A percentile compares a stretch with the other conserved stretches of the same genome.
phyloP scores from a whole-genome alignment of 2,113 vertebrate species.

The Scomber scombrus region DNA sequence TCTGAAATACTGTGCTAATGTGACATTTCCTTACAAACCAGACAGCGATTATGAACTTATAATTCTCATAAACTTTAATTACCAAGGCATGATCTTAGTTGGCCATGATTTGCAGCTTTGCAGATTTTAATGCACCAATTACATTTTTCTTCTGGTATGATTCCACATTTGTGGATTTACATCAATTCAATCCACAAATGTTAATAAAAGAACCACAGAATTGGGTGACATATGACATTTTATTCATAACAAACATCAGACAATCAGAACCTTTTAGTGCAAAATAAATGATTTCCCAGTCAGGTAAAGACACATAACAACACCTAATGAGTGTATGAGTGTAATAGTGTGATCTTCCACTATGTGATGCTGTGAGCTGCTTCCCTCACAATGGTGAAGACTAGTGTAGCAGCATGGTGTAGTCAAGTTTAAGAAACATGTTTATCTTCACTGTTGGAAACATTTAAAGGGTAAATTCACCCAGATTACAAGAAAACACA shows the following conservation, averaged over 20 bases:
- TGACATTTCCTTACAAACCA: background rate
- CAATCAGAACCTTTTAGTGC: conserved; percentile 19
- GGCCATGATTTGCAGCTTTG: background rate
- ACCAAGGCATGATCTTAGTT: rapidly evolving
- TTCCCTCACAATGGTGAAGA: background rate
- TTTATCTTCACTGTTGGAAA: background rate
- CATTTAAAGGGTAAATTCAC: background rate
- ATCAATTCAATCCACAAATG: background rate
- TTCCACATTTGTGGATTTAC: background rate
- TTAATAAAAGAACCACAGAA: background rate
- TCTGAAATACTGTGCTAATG: background rate
- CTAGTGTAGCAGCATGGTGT: background rate
- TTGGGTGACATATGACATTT: background rate
- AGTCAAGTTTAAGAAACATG: background rate
- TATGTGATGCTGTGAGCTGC: background rate
- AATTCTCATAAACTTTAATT: conserved; percentile 4
- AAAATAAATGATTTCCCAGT: background rate
- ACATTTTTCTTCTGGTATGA: background rate
- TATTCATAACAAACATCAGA: conserved; percentile 56
- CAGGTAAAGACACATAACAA: background rate
- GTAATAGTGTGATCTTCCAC: too few relatives aligned
- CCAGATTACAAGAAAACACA: background rate
- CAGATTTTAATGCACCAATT: background rate
- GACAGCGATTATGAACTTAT: background rate
- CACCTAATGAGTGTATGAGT: background rate